These are phyloP conservation scores for Tetrax tetrax DNA, from an alignment of 2,113 vertebrate species.

Conservation along the genomic window DNA sequence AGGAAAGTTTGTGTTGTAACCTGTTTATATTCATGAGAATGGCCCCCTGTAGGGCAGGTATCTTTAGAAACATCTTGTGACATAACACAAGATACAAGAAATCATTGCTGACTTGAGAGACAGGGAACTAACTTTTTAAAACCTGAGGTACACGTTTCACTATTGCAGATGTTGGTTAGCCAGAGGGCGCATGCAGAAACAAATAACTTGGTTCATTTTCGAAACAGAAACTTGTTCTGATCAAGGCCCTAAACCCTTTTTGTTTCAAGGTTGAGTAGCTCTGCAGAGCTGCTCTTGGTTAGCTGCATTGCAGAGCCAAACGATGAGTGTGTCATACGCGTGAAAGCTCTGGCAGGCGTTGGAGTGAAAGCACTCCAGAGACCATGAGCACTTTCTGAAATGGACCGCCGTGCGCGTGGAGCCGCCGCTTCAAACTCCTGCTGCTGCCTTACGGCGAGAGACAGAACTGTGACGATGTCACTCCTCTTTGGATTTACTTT, in stretches of 20 bases:
- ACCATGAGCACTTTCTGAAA: rapidly evolving
- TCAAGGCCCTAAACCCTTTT: background rate
- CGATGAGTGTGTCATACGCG: background rate
- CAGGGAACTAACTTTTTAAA: background rate
- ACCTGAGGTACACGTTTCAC: rapidly evolving
- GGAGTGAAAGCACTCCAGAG: background rate
- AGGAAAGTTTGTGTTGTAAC: background rate
- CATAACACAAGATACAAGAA: background rate
- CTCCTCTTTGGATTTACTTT: background rate
- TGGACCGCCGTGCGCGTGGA: background rate
- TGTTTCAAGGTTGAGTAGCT: background rate
- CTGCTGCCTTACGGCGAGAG: background rate
- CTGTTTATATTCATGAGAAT: background rate
- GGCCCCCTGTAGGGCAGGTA: background rate
- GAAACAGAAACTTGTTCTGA: background rate
- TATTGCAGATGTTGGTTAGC: background rate
- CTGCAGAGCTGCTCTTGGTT: background rate
- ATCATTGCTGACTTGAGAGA: background rate
- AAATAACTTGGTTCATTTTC: background rate
- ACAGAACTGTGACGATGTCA: rapidly evolving
- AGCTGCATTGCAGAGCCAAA: background rate
- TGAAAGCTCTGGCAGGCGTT: rapidly evolving
- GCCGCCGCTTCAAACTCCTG: background rate
- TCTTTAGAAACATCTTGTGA: background rate
- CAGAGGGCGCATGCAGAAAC: background rate